Base-by-base conservation (phyloP, 1,140 invertebrate genomes). In the Cydia amplana region DNA sequence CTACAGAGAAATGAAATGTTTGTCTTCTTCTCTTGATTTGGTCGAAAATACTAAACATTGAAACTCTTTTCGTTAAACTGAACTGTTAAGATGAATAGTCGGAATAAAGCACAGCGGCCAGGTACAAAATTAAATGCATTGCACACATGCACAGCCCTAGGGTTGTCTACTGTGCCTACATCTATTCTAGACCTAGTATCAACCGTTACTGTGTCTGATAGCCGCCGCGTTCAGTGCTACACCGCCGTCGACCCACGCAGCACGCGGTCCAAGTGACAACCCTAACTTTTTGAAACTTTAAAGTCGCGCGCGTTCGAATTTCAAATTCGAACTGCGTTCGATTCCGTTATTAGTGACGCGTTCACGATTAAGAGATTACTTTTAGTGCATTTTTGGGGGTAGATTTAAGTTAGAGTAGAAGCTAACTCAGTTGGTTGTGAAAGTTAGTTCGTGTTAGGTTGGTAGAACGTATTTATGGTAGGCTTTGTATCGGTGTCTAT, bases 131-230 rank as follows among this genome's bases (percentile, higher is more conserved):
- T 51, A 40, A 64, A 40, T 40, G 18, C 49, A 49, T 46, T 43
- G 28, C 72, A 72, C 70, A 72, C 74, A 72, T 70, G 64, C 43
- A 72, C 55, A 28, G 28, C 63, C 46, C 16, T 78, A 78, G 77
- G 75, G 76, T 72, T 60, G 75, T 72, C 74, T 77, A 77, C 76
- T 79, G 76, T 79, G 76, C 82, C 82, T 85, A 85, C 79, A 87
- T 79, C 83, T 85, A 86, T 85, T 77, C 87, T 88, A 90, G 88
- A 89, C 85, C 82, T 82, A 82, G 74, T 89, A 86, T 86, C 86
- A 88, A 82, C 81, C 80, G 82, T 82, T 84, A 85, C 83, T 82
- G 77, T 82, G 83, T 81, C 87, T 88, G 87, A 88, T 89, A 90
- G 82, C 75, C 79, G 74, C 72, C 79, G 77, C 72, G 77, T 82